phyloP scores from a whole-genome alignment of 2,888 invertebrate species.

The Dioctria rufipes region DNA sequence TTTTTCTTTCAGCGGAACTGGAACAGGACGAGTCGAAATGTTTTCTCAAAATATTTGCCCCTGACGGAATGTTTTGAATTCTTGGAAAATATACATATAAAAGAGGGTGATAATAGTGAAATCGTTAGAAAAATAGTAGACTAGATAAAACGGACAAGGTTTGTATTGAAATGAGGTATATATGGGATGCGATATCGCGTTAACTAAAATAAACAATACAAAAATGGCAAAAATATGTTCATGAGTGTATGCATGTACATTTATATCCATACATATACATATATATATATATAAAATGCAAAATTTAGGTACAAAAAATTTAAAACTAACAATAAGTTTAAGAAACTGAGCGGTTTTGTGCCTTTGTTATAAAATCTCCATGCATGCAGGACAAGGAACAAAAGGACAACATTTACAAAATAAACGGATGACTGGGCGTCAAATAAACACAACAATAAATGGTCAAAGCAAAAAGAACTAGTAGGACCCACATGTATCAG shows the following conservation, averaged over 20 bases:
- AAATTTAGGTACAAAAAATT: too few relatives aligned
- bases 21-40: slow-evolving; percentile 42
- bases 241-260: too few relatives aligned
- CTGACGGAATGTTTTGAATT: slow-evolving; percentile 53
- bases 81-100: background rate
- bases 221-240: too few relatives aligned
- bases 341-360: too few relatives aligned
- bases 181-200: background rate
- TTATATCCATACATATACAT: too few relatives aligned
- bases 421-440: slow-evolving; percentile 58
- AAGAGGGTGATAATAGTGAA: background rate
- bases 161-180: background rate
- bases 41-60: slow-evolving; percentile 58
- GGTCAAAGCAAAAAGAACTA: background rate
- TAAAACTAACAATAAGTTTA: too few relatives aligned
- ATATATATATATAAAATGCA: too few relatives aligned
- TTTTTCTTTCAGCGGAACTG: slow-evolving; percentile 35
- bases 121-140: background rate
- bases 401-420: slow-evolving; percentile 54
- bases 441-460: slow-evolving; percentile 51
- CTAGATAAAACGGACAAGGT: slow-evolving; percentile 3
- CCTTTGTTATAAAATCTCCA: too few relatives aligned
- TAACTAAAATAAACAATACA: too few relatives aligned
- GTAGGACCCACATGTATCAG: slow-evolving; percentile 2
- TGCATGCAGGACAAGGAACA: slow-evolving; percentile 1